These are phyloP conservation scores for Leptatherina wallacei DNA, from an alignment of 2,797 vertebrate species.

Conservation along the genomic window DNA sequence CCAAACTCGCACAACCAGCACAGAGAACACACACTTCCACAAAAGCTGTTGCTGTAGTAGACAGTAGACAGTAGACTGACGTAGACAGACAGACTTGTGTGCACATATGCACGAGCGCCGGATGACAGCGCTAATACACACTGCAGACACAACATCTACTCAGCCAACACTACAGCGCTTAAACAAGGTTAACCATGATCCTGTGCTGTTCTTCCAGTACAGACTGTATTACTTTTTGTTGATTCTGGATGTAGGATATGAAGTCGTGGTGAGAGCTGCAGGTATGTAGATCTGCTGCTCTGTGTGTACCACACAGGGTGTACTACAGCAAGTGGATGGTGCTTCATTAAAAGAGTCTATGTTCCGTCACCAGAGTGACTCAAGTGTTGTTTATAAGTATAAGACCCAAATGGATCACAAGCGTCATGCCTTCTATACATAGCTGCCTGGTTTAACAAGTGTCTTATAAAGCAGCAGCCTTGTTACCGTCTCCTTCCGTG, in stretches of 20 bases:
- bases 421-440: slow-evolving; percentile 12
- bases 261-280: background rate
- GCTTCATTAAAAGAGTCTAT: no score
- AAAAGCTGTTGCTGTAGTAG: slow-evolving; percentile 72
- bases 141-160: slow-evolving; percentile 77
- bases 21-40: slow-evolving; percentile 32
- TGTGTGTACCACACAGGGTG: background rate
- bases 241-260: background rate
- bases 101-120: slow-evolving; percentile 31
- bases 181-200: background rate
- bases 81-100: slow-evolving; percentile 60
- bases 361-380: background rate
- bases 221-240: background rate
- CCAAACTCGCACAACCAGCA: slow-evolving; percentile 49
- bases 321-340: no score
- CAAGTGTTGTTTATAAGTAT: background rate
- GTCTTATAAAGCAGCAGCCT: slow-evolving; percentile 1
- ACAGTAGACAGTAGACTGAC: slow-evolving; percentile 67
- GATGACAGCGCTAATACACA: slow-evolving; percentile 73
- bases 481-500: background rate
- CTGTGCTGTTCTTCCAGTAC: background rate
- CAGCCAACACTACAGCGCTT: slow-evolving; percentile 43
- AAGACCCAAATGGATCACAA: slow-evolving; percentile 1
- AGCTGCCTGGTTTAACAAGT: background rate
- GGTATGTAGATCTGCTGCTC: background rate